Conservation (phyloP, 2,888 invertebrate species). For the Podotricha telesiphe region DNA sequence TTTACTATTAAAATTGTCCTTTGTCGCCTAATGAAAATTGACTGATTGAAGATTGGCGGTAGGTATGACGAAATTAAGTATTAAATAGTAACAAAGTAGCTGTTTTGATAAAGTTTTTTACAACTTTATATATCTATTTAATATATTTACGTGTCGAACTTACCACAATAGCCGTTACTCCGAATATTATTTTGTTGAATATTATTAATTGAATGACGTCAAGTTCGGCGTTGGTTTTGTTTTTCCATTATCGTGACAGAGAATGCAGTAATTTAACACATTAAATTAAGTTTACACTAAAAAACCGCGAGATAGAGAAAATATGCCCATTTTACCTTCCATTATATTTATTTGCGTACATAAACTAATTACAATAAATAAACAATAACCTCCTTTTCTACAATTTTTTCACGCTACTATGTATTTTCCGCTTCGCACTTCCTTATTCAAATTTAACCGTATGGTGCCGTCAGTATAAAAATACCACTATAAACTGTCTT, state of each 20-base stretch:
- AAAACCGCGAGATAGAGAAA: neutral
- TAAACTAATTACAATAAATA: neutral
- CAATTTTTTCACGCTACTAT: neutral
- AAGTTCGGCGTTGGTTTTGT: no score
- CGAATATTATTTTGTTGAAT: neutral
- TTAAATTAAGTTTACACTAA: no score
- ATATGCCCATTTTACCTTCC: neutral
- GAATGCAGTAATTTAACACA: no score
- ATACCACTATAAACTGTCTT: conserved; percentile 1
- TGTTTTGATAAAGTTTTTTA: neutral
- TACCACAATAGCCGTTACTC: neutral
- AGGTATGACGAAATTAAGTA: neutral
- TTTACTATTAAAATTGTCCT: conserved; percentile 12
- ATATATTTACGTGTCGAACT: neutral
- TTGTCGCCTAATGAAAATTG: conserved; percentile 21
- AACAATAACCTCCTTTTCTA: neutral
- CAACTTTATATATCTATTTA: neutral
- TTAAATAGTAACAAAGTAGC: neutral
- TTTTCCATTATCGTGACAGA: no score
- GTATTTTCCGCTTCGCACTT: conserved; percentile 1
- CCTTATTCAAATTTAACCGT: conserved; percentile 12
- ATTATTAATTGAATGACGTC: neutral
- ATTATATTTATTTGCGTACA: neutral
- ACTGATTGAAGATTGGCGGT: conserved; percentile 6
- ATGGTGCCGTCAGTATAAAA: conserved; percentile 3